Evolutionary conservation across 2,113 vertebrate species (phyloP).

Genomic region (Andinoacara biseriatus): DNA sequence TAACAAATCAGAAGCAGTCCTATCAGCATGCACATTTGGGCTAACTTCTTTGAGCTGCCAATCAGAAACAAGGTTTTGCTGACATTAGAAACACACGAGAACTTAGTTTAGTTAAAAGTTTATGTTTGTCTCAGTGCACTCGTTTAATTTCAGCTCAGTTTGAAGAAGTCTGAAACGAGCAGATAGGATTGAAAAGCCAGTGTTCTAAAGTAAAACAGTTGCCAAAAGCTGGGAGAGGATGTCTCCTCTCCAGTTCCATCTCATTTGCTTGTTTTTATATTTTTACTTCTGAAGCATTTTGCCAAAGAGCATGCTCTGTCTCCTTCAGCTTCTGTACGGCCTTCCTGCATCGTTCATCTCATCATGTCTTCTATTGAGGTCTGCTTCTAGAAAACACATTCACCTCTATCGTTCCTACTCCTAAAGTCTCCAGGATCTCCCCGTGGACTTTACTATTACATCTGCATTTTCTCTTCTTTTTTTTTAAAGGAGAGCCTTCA

Average conservation of each 20-base stretch:
- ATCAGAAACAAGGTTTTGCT: not conserved
- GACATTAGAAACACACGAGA: not conserved
- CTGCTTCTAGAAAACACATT: not conserved
- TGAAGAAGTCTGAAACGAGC: not conserved
- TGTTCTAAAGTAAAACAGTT: not conserved
- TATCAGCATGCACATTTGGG: not conserved
- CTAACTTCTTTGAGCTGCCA: not conserved
- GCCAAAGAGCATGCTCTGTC: not conserved
- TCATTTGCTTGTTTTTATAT: not conserved
- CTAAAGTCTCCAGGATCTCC: not conserved
- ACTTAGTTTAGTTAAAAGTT: not conserved
- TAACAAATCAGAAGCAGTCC: not conserved
- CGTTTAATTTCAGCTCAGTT: not conserved
- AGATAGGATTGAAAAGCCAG: not conserved
- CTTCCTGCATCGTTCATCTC: not conserved
- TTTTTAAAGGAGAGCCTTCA: not conserved
- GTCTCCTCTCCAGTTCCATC: not conserved
- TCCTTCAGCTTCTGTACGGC: not conserved
- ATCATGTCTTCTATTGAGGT: not conserved
- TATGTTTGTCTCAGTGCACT: not conserved
- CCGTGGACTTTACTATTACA: not conserved
- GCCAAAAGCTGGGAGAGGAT: not conserved
- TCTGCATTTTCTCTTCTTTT: not conserved
- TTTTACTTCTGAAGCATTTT: not conserved
- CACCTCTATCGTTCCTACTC: not conserved